These are phyloP conservation scores for Erebia aethiops DNA, from an alignment of 2,888 invertebrate species.

Conservation along the genomic window DNA sequence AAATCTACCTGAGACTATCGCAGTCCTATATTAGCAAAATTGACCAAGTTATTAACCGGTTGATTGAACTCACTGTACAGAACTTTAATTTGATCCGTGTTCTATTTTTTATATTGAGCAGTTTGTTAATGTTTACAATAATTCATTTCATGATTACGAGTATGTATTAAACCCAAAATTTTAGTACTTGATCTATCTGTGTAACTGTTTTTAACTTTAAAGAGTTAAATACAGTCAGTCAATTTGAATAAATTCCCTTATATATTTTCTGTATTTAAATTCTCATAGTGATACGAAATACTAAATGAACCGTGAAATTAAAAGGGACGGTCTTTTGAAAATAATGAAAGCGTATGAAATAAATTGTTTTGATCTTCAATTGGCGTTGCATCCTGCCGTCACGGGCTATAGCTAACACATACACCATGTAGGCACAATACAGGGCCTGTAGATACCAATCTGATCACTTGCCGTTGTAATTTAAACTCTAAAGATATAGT, in stretches of 20 bases:
- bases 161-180: neutral
- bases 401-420: conserved; percentile 20
- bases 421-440: conserved; percentile 10
- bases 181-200: neutral
- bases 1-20: too few relatives aligned
- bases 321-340: conserved; percentile 13
- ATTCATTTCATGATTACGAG: neutral
- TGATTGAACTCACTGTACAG: too few relatives aligned
- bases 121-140: neutral
- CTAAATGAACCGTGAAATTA: conserved; percentile 24
- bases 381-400: conserved; percentile 29
- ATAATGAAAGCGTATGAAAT: conserved; percentile 18
- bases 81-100: neutral
- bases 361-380: conserved; percentile 28
- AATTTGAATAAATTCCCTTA: neutral
- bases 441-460: conserved; percentile 6
- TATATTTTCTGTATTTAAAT: neutral
- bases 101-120: neutral
- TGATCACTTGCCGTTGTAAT: neutral
- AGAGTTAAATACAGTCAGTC: too few relatives aligned
- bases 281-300: neutral
- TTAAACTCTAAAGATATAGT: neutral
- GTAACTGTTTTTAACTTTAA: neutral
- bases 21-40: too few relatives aligned
- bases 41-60: too few relatives aligned